A percentile compares a stretch with the other conserved stretches of the same genome.
These are phyloP conservation scores for Styela plicata DNA, from an alignment of 23 tunicate genomes.

Conservation along the genomic window DNA sequence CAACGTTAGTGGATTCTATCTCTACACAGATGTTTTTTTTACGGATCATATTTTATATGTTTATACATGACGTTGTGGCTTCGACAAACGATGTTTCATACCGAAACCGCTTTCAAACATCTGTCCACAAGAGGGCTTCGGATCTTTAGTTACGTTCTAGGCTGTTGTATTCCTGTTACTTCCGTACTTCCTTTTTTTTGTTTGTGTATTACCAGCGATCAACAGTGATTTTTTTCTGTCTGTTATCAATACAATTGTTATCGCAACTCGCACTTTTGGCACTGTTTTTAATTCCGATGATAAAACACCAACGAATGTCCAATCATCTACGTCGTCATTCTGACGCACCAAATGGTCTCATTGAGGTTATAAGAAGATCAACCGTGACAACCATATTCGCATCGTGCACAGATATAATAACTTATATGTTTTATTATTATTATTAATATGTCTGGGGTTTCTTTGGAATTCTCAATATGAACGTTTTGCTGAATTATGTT, in stretches of 20 bases:
- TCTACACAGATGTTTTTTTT: too few species aligned
- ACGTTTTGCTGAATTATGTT: neutral
- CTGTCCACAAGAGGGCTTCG: neutral
- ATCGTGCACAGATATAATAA: neutral
- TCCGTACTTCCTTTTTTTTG: too few species aligned
- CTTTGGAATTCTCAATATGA: neutral
- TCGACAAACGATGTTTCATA: neutral
- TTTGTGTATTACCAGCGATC: too few species aligned
- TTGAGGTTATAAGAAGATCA: neutral
- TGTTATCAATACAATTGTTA: neutral
- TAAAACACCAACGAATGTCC: neutral
- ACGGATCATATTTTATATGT: too few species aligned
- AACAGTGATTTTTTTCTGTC: neutral
- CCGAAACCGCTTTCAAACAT: neutral
- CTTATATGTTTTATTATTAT: neutral
- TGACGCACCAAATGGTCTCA: neutral
- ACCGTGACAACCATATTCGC: neutral
- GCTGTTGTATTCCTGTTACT: neutral
- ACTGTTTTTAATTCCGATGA: neutral
- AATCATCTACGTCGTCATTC: neutral
- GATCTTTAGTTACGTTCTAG: neutral
- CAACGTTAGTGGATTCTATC: too few species aligned
- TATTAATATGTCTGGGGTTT: neutral
- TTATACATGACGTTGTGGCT: neutral
- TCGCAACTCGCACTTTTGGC: neutral